phyloP scores from a whole-genome alignment of 2,888 invertebrate genomes.

The Peribatodes rhomboidaria region DNA sequence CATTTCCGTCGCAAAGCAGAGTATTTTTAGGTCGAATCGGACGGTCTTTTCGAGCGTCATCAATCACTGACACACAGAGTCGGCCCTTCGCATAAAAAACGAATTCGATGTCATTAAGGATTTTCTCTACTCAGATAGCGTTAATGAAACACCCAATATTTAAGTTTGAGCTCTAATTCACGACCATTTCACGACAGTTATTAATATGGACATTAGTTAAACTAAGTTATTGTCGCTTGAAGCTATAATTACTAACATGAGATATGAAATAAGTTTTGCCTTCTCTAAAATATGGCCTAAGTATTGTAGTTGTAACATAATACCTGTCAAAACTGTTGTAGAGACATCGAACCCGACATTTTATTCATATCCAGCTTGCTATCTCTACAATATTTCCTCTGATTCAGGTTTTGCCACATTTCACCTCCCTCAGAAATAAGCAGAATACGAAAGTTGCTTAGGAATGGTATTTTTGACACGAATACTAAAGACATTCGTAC shows the following conservation, averaged over 20 bases:
- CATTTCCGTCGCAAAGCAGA: constrained; percentile 46
- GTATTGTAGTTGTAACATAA: constrained; percentile 31
- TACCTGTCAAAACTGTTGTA: constrained; percentile 9
- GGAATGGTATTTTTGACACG: constrained; percentile 29
- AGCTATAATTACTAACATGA: constrained; percentile 40
- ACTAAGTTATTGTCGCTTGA: constrained; percentile 40
- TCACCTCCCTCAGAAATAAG: constrained; percentile 19
- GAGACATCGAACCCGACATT: neutral
- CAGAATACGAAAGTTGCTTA: constrained; percentile 27
- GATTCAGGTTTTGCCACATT: constrained; percentile 38
- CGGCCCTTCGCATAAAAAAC: constrained; percentile 65
- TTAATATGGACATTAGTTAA: constrained; percentile 40
- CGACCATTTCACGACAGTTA: constrained; percentile 27
- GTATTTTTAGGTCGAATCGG: constrained; percentile 55
- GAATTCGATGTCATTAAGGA: constrained; percentile 62
- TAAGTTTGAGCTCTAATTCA: constrained; percentile 40
- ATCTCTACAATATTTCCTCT: constrained; percentile 24
- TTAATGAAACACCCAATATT: constrained; percentile 43
- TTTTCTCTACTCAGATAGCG: constrained; percentile 58
- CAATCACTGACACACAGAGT: constrained; percentile 70
- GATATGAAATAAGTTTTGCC: constrained; percentile 29
- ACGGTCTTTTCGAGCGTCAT: constrained; percentile 62
- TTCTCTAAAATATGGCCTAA: constrained; percentile 12
- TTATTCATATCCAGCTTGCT: constrained; percentile 14
- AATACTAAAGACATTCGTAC: constrained; percentile 25